Evolutionary conservation across 2,888 invertebrate species (phyloP), one percentile per base, ranked within the genome.

Genomic region (Lysandra bellargus): DNA sequence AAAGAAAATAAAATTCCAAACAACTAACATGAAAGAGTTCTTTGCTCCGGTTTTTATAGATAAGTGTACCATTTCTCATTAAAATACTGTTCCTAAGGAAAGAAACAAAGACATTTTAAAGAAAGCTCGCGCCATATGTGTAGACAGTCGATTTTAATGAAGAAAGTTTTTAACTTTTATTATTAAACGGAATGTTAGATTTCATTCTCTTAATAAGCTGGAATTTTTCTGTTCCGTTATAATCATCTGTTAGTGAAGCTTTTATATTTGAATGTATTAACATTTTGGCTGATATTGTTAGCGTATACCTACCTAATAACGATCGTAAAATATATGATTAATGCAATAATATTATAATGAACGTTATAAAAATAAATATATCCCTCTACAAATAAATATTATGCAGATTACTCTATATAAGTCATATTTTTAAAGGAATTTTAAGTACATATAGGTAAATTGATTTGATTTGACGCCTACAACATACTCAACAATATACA

Each of bases 121-220:
- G 53, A 76, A 76, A 69, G 33, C 69, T 69, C 14, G 76, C 76
- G 75, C 75, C 75, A 75, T 49, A 30, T 75, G 75, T 75, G 75
- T 30, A 75, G 75, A 75, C 75, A 75, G 12, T 30, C 49, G 75
- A 75, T 44, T 75, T 75, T 75, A 75, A 75, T 75, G 49, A 75
- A 75, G 23, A 75, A 75, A 75, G 75, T 75, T 75, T 44, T 75
- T 75, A 75, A 75, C 44, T 75, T 49, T 49, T 75, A 75, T 75
- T 75, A 44, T 30, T 23, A 23, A 44, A 49, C 49, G 75, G n/a
- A 74, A 74, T 74, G 74, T 75, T 75, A 49, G 75, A 75, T 75
- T 44, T 49, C 30, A 75, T 75, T 75, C 23, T 30, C 69, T 37
- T 69, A 49, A 74, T 75, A 44, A 75, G 75, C 44, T 75, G 44